Conservation (phyloP, 2,888 invertebrate genomes). For the Brenthis hecate region DNA sequence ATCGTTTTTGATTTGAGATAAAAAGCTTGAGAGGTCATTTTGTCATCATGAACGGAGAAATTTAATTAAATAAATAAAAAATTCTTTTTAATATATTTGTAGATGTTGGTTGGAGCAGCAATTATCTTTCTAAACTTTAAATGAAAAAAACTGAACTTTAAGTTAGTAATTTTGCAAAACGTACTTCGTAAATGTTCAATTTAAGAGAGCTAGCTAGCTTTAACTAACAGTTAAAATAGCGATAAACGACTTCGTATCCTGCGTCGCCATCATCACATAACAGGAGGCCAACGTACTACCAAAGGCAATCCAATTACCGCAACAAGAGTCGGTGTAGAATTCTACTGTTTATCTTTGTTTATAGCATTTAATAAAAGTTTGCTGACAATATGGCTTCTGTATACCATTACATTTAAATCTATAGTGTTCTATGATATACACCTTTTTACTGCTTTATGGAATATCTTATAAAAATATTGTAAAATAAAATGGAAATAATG, state of each 20-base stretch:
- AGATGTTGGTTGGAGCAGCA: no score
- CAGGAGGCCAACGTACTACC: constrained; percentile 22
- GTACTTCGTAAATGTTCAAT: no score
- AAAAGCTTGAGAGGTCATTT: constrained; percentile 5
- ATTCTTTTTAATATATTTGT: no score
- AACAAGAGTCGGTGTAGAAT: constrained; percentile 17
- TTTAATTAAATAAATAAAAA: no score
- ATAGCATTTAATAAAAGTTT: constrained; percentile 19
- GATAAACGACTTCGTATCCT: constrained; percentile 3
- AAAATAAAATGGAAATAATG: no score
- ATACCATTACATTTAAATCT: constrained; percentile 5
- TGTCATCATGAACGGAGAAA: no score
- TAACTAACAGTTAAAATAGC: constrained; percentile 9
- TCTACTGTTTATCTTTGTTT: constrained; percentile 18
- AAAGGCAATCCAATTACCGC: constrained; percentile 24
- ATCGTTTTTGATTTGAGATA: constrained; percentile 6
- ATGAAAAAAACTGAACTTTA: no score
- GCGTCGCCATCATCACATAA: constrained; percentile 13
- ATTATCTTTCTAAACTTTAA: no score
- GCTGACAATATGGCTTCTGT: constrained; percentile 9
- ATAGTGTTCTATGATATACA: neutral
- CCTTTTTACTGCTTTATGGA: neutral
- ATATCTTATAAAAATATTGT: no score
- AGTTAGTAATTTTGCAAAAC: no score
- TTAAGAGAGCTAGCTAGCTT: no score